Percentiles rank a stretch among this genome's conserved stretches.
Evolutionary conservation across 2,888 invertebrate genomes (phyloP).

Genomic region (Dione vanillae): DNA sequence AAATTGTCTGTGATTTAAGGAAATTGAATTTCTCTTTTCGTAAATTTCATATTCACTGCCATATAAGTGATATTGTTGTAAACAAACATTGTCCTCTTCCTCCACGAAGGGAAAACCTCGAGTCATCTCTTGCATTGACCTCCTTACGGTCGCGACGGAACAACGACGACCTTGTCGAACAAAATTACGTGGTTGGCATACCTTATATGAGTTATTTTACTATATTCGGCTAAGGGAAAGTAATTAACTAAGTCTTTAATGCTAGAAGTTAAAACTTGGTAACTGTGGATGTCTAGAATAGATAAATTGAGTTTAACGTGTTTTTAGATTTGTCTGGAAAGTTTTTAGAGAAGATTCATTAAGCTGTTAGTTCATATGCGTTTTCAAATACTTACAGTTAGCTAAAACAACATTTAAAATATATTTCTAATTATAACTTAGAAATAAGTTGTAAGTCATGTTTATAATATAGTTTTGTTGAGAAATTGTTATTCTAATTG

Average conservation of each 20-base stretch:
- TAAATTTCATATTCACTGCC: slow-evolving; percentile 10
- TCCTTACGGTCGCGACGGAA: slow-evolving; percentile 51
- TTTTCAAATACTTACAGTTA: background rate
- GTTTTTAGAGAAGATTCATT: slow-evolving; percentile 25
- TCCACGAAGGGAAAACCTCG: slow-evolving; percentile 66
- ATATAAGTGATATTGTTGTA: slow-evolving; percentile 10
- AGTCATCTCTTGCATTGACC: slow-evolving; percentile 69
- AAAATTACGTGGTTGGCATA: slow-evolving; percentile 42
- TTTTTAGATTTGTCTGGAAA: slow-evolving; percentile 28
- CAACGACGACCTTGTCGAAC: slow-evolving; percentile 39
- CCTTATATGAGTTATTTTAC: slow-evolving; percentile 39
- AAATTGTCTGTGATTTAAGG: background rate
- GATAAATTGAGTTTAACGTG: slow-evolving; percentile 18
- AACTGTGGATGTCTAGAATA: slow-evolving; percentile 11
- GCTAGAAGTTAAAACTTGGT: background rate
- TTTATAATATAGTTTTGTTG: background rate
- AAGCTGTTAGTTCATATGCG: background rate
- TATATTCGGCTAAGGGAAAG: slow-evolving; percentile 15
- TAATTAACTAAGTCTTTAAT: slow-evolving; percentile 22
- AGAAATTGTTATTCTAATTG: slow-evolving; percentile 13
- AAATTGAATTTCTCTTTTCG: slow-evolving; percentile 7
- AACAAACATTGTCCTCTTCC: slow-evolving; percentile 42
- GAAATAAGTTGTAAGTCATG: background rate
- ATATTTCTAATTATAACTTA: background rate
- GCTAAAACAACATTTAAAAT: background rate